Evolutionary conservation across 2,797 vertebrate species (phyloP), one percentile per base, ranked within the genome.

Genomic region (Gallinago stenura): DNA sequence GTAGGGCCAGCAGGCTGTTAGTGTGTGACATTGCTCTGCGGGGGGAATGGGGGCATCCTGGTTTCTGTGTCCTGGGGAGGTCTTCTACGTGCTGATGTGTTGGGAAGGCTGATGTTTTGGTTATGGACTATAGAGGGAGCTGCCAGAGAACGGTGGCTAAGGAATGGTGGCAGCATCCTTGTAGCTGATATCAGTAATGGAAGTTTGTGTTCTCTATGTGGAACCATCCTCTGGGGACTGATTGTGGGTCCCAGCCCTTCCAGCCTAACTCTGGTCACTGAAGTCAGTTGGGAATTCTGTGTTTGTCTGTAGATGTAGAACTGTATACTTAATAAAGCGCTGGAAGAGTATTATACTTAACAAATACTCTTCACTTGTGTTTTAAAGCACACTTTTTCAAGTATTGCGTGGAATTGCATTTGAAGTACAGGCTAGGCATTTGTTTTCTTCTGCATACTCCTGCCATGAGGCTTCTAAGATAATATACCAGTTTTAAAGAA

Each of bases 121-220:
- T 24, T 58, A 2, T 30, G 45, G 13, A 43, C 4, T 10, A 8
- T 12, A 20, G 50, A 58, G 62, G 26, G 28, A 69, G 70, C 45
- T 78, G 64, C 64, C 24, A 6, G 57, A 39, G 37, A 26, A 2
- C 3, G 26, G 22, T 22, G 50, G 35, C 15, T 35, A 20, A 25
- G 16, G 61, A 37, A 5, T 37, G 58, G 15, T 2, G 6, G 31
- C 30, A 10, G 24, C 1, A 1, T 7, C 65, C 45, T 72, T 24
- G 2, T 6, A 9, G 75, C 22, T 1, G 0, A 3, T 4, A 18
- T 26, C 72, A 6, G 25, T 14, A 3, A 12, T 10, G 48, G 64
- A 16, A 14, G 22, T 57, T 33, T 3, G 14, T 0, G 3, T 37
- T 11, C 31, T 9, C 0, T 6, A 2, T 2, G 16, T 24, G 43